A percentile compares a stretch with the other conserved stretches of the same genome.
phyloP scores from a whole-genome alignment of 2,888 invertebrate genomes.

The Drosophila prolongata region DNA sequence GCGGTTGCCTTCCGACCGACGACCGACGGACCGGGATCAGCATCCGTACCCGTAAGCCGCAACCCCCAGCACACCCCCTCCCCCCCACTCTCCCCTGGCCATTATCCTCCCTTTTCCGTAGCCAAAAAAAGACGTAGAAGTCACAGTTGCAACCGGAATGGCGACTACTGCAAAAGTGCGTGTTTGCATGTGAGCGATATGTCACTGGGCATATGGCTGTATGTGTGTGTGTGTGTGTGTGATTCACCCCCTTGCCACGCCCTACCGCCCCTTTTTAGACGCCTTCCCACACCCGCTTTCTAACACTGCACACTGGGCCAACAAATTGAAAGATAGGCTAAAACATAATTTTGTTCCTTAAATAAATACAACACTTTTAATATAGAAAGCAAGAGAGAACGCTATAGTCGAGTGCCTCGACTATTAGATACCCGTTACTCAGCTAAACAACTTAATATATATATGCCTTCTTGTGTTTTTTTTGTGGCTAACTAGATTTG shows the following conservation, averaged over 20 bases:
- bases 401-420: too few species aligned
- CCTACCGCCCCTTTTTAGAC: not conserved
- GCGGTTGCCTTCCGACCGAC: conserved; percentile 66
- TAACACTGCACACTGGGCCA: conserved; percentile 12
- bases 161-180: conserved; percentile 73
- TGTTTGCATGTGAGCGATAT: conserved; percentile 69
- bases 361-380: too few species aligned
- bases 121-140: not conserved
- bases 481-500: too few species aligned
- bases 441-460: too few species aligned
- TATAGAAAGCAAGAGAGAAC: too few species aligned
- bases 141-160: conserved; percentile 17
- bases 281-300: not conserved
- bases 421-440: too few species aligned
- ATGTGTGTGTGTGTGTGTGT: conserved; percentile 2
- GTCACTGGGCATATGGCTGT: conserved; percentile 36
- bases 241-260: not conserved
- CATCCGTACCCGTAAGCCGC: not conserved
- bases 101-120: not conserved
- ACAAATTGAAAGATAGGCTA: too few species aligned
- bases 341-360: too few species aligned
- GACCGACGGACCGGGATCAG: conserved; percentile 24
- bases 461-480: too few species aligned
- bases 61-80: not conserved
- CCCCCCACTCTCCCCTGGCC: not conserved